These are phyloP conservation scores for Cryptus armator DNA, from an alignment of 2,888 invertebrate species.

Conservation along the genomic window DNA sequence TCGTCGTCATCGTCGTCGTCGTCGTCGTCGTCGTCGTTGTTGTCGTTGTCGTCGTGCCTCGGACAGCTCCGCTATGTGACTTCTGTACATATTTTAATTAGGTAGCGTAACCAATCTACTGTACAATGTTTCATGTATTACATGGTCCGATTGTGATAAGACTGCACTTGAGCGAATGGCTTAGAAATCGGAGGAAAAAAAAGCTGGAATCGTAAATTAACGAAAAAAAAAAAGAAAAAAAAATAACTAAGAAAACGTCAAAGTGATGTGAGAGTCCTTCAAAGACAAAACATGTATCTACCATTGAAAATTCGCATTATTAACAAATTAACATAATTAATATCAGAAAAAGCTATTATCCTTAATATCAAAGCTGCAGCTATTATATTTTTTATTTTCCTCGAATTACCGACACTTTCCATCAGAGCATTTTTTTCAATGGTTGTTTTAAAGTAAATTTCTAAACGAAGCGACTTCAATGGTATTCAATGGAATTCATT, in stretches of 20 bases:
- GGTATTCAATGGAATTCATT: neutral
- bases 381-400: neutral
- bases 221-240: slow-evolving; percentile 18
- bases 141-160: slow-evolving; percentile 84
- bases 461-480: neutral
- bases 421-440: neutral
- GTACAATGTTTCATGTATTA: slow-evolving; percentile 83
- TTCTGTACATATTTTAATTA: slow-evolving; percentile 82
- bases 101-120: slow-evolving; percentile 80
- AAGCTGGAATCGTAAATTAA: slow-evolving; percentile 46
- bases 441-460: neutral
- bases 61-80: slow-evolving; percentile 72
- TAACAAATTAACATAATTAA: neutral
- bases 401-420: neutral
- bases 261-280: neutral
- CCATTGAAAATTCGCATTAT: neutral
- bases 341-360: neutral
- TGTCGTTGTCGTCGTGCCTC: slow-evolving; percentile 67
- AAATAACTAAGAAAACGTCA: neutral
- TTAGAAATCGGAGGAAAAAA: slow-evolving; percentile 65
- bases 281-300: neutral
- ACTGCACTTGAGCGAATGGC: slow-evolving; percentile 79
- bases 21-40: slow-evolving; percentile 58
- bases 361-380: neutral
- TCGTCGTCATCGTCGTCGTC: slow-evolving; percentile 9